Evolutionary conservation across 2,888 invertebrate species (phyloP), one percentile per base, ranked within the genome.

Genomic region (Stenurella melanura): DNA sequence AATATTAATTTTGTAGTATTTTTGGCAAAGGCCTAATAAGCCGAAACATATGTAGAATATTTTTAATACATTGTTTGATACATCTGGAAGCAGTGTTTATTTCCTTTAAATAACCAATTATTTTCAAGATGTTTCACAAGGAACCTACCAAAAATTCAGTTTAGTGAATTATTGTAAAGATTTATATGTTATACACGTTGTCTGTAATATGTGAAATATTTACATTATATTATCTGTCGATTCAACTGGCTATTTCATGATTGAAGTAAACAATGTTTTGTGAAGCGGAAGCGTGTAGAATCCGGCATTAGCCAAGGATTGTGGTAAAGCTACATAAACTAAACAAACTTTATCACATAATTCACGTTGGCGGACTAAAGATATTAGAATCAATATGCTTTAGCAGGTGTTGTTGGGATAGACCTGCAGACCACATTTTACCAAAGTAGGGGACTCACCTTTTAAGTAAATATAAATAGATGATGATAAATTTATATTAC

Each of bases 321-420:
- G 50, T 50, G 50, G 50, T 15, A 50, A 50, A 50, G 50, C 50
- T n/a, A 50, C n/a, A 50, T 12, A 50, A 50, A 50, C 50, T 50
- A 50, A 50, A 50, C 60, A 30, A 60, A 60, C 26, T 60, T 60
- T 21, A n/a, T 30, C 26, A 60, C 60, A 26, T 60, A 60, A 60
- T 60, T 60, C 30, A 26, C 26, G n/a, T 30, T 60, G 30, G 15
- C 60, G 11, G n/a, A 15, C 60, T 50, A 50, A 30, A 30, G 19
- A n/a, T 60, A 60, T 60, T 30, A 26, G 15, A 30, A 21, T 60
- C 60, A 12, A 60, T 21, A 19, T 10, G 58, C 58, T 60, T 60
- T 60, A 60, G 60, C 60, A 60, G 60, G 58, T 58, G 58, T 21
- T 58, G 3, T 21, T 21, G 58, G 19, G 21, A 19, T 21, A 58